These are phyloP conservation scores for Epinotia demarniana DNA, from an alignment of 2,888 invertebrate species.

Conservation along the genomic window DNA sequence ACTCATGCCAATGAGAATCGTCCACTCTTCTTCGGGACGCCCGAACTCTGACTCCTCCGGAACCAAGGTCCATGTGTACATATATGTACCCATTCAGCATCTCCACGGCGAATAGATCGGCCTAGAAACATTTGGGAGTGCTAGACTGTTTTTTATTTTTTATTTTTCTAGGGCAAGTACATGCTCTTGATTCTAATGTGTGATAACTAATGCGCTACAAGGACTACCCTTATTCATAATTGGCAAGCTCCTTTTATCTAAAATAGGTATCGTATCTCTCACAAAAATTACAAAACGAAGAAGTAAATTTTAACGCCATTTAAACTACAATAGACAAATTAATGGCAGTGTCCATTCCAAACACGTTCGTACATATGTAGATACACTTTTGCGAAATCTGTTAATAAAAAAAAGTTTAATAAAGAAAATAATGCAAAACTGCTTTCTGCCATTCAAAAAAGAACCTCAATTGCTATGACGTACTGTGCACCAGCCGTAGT, in stretches of 20 bases:
- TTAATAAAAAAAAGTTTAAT: too few species aligned
- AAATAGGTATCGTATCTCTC: too few species aligned
- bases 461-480: too few species aligned
- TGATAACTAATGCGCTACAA: slow-evolving; percentile 26
- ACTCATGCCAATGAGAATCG: slow-evolving; percentile 97
- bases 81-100: slow-evolving; percentile 97
- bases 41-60: slow-evolving; percentile 94
- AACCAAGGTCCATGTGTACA: slow-evolving; percentile 96
- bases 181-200: slow-evolving; percentile 13
- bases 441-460: too few species aligned
- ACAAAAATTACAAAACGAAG: too few species aligned
- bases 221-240: background rate
- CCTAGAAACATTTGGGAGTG: slow-evolving; percentile 80
- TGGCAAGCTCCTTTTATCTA: background rate
- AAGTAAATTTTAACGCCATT: too few species aligned
- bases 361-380: too few species aligned
- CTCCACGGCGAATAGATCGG: slow-evolving; percentile 97
- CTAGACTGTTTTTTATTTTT: background rate
- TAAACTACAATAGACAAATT: too few species aligned
- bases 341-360: too few species aligned
- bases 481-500: too few species aligned
- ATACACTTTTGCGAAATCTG: too few species aligned
- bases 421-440: too few species aligned
- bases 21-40: slow-evolving; percentile 93
- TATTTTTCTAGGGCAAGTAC: background rate